A percentile compares a stretch with the other conserved stretches of the same genome.
Conservation (phyloP, 2,113 vertebrate species). For the Thalassarche chlororhynchos region DNA sequence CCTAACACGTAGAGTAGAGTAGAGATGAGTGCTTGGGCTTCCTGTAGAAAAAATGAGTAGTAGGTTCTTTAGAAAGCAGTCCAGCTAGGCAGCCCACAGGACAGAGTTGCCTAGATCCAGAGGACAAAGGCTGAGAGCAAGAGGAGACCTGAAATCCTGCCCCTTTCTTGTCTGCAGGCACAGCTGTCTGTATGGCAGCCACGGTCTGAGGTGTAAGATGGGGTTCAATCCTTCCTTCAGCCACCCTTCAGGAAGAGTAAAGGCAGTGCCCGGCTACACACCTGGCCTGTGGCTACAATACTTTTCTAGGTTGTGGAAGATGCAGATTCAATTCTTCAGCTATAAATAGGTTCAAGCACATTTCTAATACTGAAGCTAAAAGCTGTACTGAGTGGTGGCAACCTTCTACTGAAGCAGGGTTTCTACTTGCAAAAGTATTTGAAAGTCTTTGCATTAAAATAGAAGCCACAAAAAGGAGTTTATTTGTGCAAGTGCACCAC, state of each 20-base stretch:
- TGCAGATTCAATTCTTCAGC: background rate
- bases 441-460: background rate
- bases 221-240: background rate
- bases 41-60: background rate
- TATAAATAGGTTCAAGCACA: background rate
- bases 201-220: background rate
- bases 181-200: too few species aligned
- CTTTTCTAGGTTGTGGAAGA: background rate
- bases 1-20: too few species aligned
- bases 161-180: background rate
- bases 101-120: background rate
- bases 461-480: background rate
- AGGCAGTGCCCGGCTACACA: too few species aligned
- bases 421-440: background rate
- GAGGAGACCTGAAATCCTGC: background rate
- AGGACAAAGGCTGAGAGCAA: background rate
- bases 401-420: background rate
- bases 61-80: background rate
- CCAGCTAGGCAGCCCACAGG: too few species aligned
- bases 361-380: background rate
- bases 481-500: background rate
- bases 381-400: fast-evolving
- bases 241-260: background rate
- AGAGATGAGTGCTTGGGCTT: background rate
- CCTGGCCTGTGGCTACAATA: background rate